Base-by-base conservation (phyloP, 2,888 invertebrate species). In the Cepaea hortensis region DNA sequence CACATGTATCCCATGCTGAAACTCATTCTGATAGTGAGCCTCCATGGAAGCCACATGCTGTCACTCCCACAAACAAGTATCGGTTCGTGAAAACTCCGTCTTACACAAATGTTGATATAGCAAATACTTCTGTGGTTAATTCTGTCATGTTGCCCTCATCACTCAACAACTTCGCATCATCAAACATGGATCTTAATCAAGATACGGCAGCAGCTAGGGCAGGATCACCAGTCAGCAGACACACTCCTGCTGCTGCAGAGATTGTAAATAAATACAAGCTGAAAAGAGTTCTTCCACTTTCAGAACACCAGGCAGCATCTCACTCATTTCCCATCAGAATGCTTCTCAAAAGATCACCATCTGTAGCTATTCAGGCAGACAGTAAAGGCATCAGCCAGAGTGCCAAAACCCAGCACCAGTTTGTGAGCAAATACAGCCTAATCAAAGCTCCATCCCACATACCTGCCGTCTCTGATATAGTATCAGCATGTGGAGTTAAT, bases 41-140 rank as follows among this genome's bases (percentile, higher is more conserved):
- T 46, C 48, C 46, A 6, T 46, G 9, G 35, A 46, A 62, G 6
- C 62, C 73, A 55, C 9, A 48, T 5, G 70, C 79, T 50, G 18
- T 46, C 48, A 50, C 18, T 9, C 13, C 84, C 48, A 5, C 62
- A 4, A 84, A 76, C 35, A 84, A n/a, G 46, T 84, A 65, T 77
- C 76, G 76, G n/a, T 76, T 84, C 46, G 77, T 84, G 6, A 84
- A 84, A 76, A 35, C 48, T n/a, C 3, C 55, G 46, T 68, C 50
- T 18, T 23, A 7, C 9, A 20, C 13, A 18, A n/a, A 70, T 70
- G 13, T 20, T 72, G n/a, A 11, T n/a, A 18, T 46, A 35, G 65
- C 81, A 35, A 72, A 35, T 2, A 72, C n/a, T 50, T 3, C 3
- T 20, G 35, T 70, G 6, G n/a, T 13, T 35, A 4, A 18, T 62